Base-by-base conservation (phyloP, 1,140 invertebrate species). In the Hestina assimilis region DNA sequence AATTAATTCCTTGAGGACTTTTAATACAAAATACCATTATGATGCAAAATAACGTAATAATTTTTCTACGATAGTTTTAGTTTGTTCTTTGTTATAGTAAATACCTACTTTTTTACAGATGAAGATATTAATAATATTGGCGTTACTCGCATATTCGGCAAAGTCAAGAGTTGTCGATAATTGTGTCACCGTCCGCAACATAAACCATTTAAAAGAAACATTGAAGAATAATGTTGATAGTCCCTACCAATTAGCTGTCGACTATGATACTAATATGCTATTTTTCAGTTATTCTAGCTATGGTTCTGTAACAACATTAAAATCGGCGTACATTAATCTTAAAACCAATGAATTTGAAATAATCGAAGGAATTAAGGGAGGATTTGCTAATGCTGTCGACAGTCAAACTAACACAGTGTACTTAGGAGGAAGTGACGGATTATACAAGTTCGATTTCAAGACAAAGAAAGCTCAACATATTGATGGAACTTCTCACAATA, bases 241-340 rank as follows among this genome's bases (percentile, higher is more conserved):
- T 21, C 78, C 80, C 1, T 83, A 83, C 42, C 78, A 81, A 48
- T 53, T 83, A 15, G 66, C 68, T 0, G 71, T 83, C 15, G 75
- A 83, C 29, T 72, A 74, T 38, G 63, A 72, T 11, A 79, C 70
- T 0, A 73, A 75, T 54, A 75, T 61, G 0, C 46, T 83, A 35
- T 81, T 77, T 55, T 83, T 79, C 41, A 83, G 78, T 41, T 83
- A 72, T 51, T 65, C 69, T 5, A 51, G 38, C 6, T 28, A 58
- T 8, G 11, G n/a, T n/a, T 46, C 51, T 3, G 51, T 54, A 4
- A 28, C 56, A 11, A 45, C 43, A 8, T 83, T 83, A 26, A 46
- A 66, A 40, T 64, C 61, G 4, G 78, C 63, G 8, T 75, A 61
- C 40, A 43, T 79, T 19, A 78, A 75, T 59, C 50, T 81, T 1